A percentile compares a stretch with the other conserved stretches of the same genome.
Evolutionary conservation across 1,140 invertebrate species (phyloP).

Genomic region (Temnothorax longispinosus): DNA sequence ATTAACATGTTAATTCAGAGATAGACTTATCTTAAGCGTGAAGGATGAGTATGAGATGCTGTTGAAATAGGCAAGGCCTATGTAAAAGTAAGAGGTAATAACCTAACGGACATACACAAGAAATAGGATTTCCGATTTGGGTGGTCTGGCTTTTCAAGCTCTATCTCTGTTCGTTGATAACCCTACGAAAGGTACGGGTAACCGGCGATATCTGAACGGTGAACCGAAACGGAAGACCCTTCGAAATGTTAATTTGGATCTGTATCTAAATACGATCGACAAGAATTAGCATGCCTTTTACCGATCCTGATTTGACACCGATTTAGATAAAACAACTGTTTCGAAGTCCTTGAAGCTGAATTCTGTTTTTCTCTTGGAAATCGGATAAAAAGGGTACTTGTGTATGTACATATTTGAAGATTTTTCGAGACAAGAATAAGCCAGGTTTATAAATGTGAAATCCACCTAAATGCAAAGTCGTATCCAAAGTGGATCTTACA

Average conservation of each 20-base stretch:
- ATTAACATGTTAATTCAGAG: conserved; percentile 32
- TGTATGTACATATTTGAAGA: not conserved
- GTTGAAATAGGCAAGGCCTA: not conserved
- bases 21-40: conserved; percentile 5
- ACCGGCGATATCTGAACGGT: not conserved
- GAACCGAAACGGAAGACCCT: not conserved
- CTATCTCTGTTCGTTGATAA: conserved; percentile 16
- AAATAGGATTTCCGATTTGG: conserved; percentile 5
- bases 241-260: not conserved
- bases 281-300: not conserved
- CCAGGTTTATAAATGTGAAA: not conserved
- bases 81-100: conserved; percentile 30
- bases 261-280: not conserved
- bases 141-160: conserved; percentile 7
- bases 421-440: not conserved
- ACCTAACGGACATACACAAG: not conserved
- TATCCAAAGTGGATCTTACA: conserved; percentile 9
- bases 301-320: not conserved
- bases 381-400: not conserved
- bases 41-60: conserved; percentile 1
- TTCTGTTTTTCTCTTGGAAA: not conserved
- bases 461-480: not conserved
- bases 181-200: not conserved
- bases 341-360: not conserved
- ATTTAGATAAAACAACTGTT: not conserved